phyloP scores from a whole-genome alignment of 2,888 invertebrate species.

The Harpagoxenus sublaevis region DNA sequence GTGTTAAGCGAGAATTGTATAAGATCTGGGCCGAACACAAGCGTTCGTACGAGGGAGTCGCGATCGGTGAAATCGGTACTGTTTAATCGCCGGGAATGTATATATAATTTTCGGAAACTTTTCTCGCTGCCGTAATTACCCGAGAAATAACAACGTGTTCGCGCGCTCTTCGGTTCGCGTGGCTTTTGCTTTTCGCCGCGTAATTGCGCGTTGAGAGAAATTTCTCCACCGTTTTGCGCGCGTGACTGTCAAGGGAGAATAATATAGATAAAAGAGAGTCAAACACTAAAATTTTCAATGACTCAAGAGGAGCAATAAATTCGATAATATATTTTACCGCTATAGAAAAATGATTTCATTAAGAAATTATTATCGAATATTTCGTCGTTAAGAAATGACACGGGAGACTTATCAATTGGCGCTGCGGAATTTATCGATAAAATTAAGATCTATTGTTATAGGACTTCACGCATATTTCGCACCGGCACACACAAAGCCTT shows the following conservation, averaged over 20 bases:
- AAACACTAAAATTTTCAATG: neutral
- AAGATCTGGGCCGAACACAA: neutral
- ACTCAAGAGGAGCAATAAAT: neutral
- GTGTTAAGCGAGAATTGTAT: constrained; percentile 36
- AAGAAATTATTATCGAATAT: neutral
- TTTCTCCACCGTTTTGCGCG: neutral
- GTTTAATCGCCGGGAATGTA: neutral
- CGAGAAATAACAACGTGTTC: constrained; percentile 12
- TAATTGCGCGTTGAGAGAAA: constrained; percentile 15
- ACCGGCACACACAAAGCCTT: neutral
- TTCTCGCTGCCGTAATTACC: neutral
- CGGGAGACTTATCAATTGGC: neutral
- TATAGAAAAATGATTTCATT: neutral
- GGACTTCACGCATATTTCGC: neutral
- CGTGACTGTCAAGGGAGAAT: neutral
- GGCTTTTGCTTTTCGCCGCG: neutral
- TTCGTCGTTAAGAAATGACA: neutral
- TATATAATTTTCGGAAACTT: constrained; percentile 1
- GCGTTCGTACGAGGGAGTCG: neutral
- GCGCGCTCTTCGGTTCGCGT: neutral
- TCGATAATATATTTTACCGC: no score
- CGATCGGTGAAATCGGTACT: neutral
- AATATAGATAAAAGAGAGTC: neutral
- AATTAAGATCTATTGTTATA: constrained; percentile 32
- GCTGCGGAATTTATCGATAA: constrained; percentile 8